Evolutionary conservation across 2,113 vertebrate genomes (phyloP).

Genomic region (Maccullochella peelii): DNA sequence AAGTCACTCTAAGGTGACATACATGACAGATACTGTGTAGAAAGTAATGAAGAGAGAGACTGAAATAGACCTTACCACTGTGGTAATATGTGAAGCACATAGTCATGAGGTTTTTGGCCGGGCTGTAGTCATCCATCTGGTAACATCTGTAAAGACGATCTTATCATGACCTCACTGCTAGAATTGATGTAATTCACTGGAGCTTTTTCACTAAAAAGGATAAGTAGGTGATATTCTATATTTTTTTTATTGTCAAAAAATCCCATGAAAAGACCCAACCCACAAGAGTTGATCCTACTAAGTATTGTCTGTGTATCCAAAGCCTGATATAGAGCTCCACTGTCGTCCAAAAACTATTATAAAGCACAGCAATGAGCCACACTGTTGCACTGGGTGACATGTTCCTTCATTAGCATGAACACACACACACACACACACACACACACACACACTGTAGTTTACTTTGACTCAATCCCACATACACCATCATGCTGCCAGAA

Average conservation of each 20-base stretch:
- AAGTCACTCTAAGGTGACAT: neutral
- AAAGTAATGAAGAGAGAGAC: neutral
- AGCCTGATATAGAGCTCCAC: no score
- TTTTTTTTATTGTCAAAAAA: neutral
- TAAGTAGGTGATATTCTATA: neutral
- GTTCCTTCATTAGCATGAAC: neutral
- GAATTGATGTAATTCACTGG: neutral
- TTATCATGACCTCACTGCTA: neutral
- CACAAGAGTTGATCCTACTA: neutral
- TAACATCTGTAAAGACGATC: slow-evolving; percentile 86
- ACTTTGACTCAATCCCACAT: neutral
- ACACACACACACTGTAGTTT: neutral
- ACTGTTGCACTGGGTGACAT: no score
- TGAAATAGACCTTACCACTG: slow-evolving; percentile 84
- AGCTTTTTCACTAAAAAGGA: neutral
- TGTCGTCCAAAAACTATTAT: no score
- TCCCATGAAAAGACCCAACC: neutral
- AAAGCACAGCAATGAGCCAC: no score
- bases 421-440: no score
- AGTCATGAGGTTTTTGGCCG: slow-evolving; percentile 98
- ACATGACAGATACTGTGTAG: neutral
- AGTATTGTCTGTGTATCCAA: neutral
- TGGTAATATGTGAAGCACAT: slow-evolving; percentile 99
- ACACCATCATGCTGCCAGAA: no score
- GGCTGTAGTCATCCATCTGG: slow-evolving; percentile 97